Percentiles rank a stretch among this genome's conserved stretches.
Conservation (phyloP, 2,888 invertebrate species). For the Archips crataeganus region DNA sequence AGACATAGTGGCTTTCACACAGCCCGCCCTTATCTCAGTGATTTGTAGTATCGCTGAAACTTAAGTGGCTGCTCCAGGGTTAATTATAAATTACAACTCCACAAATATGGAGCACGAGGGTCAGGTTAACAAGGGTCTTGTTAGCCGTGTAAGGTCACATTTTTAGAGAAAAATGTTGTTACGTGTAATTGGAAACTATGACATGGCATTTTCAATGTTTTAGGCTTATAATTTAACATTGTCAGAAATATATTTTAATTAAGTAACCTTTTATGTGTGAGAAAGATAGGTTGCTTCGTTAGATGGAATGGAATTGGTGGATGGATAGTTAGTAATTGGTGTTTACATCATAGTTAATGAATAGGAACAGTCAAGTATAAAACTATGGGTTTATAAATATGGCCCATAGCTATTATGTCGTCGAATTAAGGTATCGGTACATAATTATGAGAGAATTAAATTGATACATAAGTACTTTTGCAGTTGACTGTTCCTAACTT, state of each 20-base stretch:
- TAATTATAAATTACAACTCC: conserved; percentile 60
- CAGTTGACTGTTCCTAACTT: too few species aligned
- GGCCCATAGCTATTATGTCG: too few species aligned
- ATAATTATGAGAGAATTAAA: too few species aligned
- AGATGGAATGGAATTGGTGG: too few species aligned
- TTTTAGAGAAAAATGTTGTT: conserved; percentile 14
- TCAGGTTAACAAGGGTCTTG: conserved; percentile 37
- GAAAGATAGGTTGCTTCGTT: too few species aligned
- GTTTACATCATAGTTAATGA: too few species aligned
- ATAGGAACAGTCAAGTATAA: too few species aligned
- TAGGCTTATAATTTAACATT: background rate
- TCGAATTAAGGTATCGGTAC: too few species aligned
- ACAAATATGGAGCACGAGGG: conserved; percentile 38
- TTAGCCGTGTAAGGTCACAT: conserved; percentile 12
- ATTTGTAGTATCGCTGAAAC: conserved; percentile 75
- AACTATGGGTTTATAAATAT: too few species aligned
- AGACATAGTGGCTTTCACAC: conserved; percentile 55
- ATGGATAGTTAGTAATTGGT: too few species aligned
- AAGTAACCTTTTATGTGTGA: background rate
- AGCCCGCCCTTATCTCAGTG: conserved; percentile 72
- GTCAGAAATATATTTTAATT: too few species aligned
- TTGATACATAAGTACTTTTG: too few species aligned
- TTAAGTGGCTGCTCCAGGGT: conserved; percentile 64
- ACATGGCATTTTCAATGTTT: background rate
- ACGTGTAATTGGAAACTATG: conserved; percentile 3